Evolutionary conservation across 2,888 invertebrate genomes (phyloP).

Genomic region (Drosophila histrio): DNA sequence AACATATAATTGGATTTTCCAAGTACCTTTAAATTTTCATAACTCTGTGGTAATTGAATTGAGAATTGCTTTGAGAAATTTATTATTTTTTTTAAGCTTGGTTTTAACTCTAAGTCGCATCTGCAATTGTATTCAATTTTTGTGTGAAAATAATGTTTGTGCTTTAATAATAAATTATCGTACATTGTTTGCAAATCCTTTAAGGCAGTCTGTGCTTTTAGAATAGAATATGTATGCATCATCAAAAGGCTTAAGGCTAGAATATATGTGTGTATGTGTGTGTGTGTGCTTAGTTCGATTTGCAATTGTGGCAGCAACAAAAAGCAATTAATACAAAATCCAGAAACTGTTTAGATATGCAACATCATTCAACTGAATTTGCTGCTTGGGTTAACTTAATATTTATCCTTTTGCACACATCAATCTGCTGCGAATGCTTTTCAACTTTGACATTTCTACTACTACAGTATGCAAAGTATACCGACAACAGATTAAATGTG

Average conservation of each 20-base stretch:
- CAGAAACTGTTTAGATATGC: constrained; percentile 1
- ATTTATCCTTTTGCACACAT: constrained; percentile 1
- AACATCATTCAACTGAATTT: constrained; percentile 6
- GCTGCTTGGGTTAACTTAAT: not conserved
- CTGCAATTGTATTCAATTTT: no score
- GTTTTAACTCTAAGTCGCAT: not conserved
- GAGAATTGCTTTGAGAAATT: not conserved
- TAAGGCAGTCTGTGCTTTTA: no score
- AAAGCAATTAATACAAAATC: not conserved
- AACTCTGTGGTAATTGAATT: not conserved
- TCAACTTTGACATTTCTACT: constrained; percentile 31
- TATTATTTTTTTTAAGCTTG: not conserved
- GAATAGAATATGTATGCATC: no score
- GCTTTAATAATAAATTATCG: no score
- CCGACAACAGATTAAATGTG: constrained; percentile 20
- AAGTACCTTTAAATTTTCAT: not conserved
- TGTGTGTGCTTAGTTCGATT: not conserved
- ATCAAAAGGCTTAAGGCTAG: not conserved
- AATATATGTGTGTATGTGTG: not conserved
- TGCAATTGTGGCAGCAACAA: not conserved
- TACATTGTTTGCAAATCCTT: no score
- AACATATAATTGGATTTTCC: not conserved
- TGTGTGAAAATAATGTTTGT: no score
- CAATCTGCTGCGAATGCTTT: constrained; percentile 1
- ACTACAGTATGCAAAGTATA: constrained; percentile 18